Evolutionary conservation across 2,797 vertebrate species (phyloP).

Genomic region (Darevskia mixta): DNA sequence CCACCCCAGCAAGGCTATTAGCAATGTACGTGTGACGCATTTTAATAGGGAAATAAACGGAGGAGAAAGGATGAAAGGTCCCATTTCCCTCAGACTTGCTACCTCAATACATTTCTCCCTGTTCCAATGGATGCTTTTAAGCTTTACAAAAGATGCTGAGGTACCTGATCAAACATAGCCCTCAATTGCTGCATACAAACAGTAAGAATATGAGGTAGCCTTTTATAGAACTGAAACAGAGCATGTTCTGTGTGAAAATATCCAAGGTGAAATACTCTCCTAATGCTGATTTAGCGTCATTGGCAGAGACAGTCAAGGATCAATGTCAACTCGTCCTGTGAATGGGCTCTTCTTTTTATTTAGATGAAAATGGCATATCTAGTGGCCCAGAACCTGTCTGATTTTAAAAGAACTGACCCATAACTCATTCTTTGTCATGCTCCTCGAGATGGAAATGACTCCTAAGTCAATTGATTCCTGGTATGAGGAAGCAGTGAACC

Average conservation of each 20-base stretch:
- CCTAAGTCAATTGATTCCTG: neutral
- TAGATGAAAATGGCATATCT: neutral
- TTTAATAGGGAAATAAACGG: neutral
- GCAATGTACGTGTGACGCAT: neutral
- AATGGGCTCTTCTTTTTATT: no score
- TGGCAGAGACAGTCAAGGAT: neutral
- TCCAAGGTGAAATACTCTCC: neutral
- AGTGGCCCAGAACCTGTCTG: no score
- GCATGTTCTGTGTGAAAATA: neutral
- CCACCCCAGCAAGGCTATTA: neutral
- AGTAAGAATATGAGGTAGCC: neutral
- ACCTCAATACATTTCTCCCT: neutral
- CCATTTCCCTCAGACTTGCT: neutral
- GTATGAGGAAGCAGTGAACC: neutral
- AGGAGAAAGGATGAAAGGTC: neutral
- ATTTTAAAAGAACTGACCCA: neutral
- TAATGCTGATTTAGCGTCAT: neutral
- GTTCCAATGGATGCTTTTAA: neutral
- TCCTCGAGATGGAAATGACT: neutral
- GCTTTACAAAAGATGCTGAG: neutral
- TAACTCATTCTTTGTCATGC: neutral
- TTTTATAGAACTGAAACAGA: neutral
- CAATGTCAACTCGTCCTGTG: neutral
- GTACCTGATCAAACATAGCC: neutral
- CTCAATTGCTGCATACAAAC: neutral